Base-by-base conservation (phyloP, 2,888 invertebrate species). In the Andrena chrysosceles region DNA sequence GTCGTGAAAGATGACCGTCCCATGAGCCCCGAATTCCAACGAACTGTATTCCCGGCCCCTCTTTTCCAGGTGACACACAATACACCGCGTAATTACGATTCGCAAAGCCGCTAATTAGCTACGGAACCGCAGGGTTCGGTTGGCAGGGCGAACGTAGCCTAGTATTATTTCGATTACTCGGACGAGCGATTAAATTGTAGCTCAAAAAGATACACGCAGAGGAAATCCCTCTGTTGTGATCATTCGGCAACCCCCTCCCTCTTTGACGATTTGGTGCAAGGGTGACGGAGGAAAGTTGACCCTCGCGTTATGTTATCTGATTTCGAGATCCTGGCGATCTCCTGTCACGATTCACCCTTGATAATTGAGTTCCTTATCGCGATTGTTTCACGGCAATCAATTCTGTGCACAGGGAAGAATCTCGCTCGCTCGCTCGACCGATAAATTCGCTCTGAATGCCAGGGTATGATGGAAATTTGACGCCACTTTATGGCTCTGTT, bases 261-360 rank as follows among this genome's bases (percentile, higher is more conserved):
- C 64, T 16, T 48, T 48, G 63, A 10, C 35, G 31, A 80, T 26
- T 63, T 60, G 20, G 33, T n/a, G 1, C 69, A 29, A 23, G 33
- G 49, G 62, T 26, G 60, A 26, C 31, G n/a, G n/a, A 64, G 62
- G 80, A 85, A 84, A 84, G 71, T 81, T 82, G 81, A 86, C 81
- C 81, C 87, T 81, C 71, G 49, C 77, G 88, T 90, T 89, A 88
- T 85, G 84, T 83, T 90, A 89, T 90, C 88, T 85, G 87, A 89
- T 90, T 88, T 88, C 90, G 84, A 81, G 83, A 85, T 77, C 85
- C 82, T 77, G 83, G 77, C 85, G 86, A 87, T 86, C 74, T 71
- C 68, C 79, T 85, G 81, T 76, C 69, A 69, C 79, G 83, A 86
- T 77, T 81, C 77, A 83, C 85, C 84, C 80, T 81, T 83, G 85